Evolutionary conservation across 2,888 invertebrate genomes (phyloP), one percentile per base, ranked within the genome.

Genomic region (Trissolcus brochymenae): DNA sequence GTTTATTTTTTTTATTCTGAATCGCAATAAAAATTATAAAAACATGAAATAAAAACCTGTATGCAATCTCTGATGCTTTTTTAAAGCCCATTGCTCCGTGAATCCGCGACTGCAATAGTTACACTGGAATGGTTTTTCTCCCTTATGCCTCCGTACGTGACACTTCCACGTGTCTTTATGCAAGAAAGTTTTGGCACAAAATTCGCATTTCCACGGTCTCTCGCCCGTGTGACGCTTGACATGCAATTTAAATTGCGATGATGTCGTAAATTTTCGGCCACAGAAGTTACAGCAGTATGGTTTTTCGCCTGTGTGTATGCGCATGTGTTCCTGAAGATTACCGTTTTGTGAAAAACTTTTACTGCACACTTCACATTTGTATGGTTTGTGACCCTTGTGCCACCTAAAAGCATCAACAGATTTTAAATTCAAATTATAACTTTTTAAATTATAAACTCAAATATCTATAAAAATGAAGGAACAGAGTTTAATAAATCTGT

Each of bases 321-420:
- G 91, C 87, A 92, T 91, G 89, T 95, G 95, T 82, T 95, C 95
- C 49, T 92, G 92, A 68, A 95, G 90, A 90, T 95, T 95, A 67
- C 95, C 94, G 84, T 93, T 94, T 88, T 95, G 95, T 0, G 93
- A 93, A 89, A 95, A 95, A 59, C 91, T 90, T 87, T 95, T 95
- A 66, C 92, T 90, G 87, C 95, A 95, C 14, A 92, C 91, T 62
- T 91, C 89, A 84, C 95, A 94, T 57, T 91, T 89, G 87, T 90
- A 94, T 0, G 94, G 94, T 82, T 94, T 94, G 61, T 92, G 91
- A 82, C 94, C 94, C 0, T 91, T 91, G 81, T 94, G 94, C 91
- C 93, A 93, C 41, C 93, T 90, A 88, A n/a, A 46, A 46, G 9
- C 9, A 14, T 43, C n/a, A n/a, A 43, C n/a, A n/a, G 43, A 43